Conservation (phyloP, 2,797 vertebrate species). For the Gymnothorax reevesii region DNA sequence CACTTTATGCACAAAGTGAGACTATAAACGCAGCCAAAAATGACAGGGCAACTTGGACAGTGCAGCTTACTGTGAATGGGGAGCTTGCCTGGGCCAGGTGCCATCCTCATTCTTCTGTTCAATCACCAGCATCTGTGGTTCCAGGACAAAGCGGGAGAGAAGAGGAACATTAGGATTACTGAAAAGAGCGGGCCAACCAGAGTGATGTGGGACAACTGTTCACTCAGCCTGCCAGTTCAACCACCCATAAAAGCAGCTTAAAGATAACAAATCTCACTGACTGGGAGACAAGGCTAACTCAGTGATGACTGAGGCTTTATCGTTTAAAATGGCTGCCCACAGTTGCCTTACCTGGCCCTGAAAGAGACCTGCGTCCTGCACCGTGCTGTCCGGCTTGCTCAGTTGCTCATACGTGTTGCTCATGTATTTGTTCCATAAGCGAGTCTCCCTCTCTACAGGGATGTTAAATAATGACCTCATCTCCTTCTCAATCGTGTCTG, state of each 20-base stretch:
- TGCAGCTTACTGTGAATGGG: conserved; percentile 82
- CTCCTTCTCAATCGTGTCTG: conserved; percentile 93
- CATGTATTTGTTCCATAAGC: conserved; percentile 96
- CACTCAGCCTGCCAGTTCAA: not conserved
- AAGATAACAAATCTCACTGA: not conserved
- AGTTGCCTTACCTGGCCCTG: conserved; percentile 85
- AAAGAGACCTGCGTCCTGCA: conserved; percentile 94
- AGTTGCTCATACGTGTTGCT: conserved; percentile 91
- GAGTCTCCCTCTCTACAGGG: conserved; percentile 85
- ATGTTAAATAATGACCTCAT: conserved; percentile 92
- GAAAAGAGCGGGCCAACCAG: not conserved
- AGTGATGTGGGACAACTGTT: not conserved
- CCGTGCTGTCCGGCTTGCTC: conserved; percentile 91
- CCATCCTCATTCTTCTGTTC: conserved; percentile 95
- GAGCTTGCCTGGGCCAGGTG: conserved; percentile 90
- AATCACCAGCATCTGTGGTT: conserved; percentile 87
- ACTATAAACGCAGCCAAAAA: not conserved
- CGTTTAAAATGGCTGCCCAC: not conserved
- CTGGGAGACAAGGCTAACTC: not conserved
- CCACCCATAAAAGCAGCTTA: not conserved
- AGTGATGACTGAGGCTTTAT: not conserved
- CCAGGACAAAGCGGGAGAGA: conserved; percentile 37
- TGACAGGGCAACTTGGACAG: not conserved
- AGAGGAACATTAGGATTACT: not conserved
- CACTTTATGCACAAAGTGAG: not conserved